A percentile compares a stretch with the other conserved stretches of the same genome.
Evolutionary conservation across 2,113 vertebrate species (phyloP).

Genomic region (Nothoprocta perdicaria): DNA sequence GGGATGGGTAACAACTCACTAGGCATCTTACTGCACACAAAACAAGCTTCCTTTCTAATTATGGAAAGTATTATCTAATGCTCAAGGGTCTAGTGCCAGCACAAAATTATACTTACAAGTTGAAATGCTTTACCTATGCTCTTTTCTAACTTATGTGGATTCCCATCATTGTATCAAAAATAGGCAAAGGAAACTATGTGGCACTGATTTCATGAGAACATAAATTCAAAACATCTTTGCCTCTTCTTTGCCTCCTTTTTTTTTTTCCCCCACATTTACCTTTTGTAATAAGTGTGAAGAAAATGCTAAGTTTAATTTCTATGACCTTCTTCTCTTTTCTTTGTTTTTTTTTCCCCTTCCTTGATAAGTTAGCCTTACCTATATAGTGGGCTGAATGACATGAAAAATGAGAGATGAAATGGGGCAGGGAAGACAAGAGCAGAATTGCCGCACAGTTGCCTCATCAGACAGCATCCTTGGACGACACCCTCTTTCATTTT

Average conservation of each 20-base stretch:
- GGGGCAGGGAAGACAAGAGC: rapidly evolving
- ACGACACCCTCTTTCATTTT: not conserved
- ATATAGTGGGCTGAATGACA: not conserved
- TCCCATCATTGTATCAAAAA: not conserved
- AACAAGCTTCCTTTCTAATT: conserved; percentile 20
- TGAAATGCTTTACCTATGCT: not conserved
- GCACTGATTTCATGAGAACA: not conserved
- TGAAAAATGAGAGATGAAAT: not conserved
- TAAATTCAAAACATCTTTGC: not conserved
- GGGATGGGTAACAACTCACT: not conserved
- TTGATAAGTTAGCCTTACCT: not conserved
- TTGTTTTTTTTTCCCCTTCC: not conserved
- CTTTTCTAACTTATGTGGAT: not conserved
- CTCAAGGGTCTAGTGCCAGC: not conserved
- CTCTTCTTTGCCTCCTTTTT: not conserved
- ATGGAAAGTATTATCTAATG: not conserved
- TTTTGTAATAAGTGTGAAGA: not conserved
- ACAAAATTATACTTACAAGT: not conserved
- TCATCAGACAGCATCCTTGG: not conserved
- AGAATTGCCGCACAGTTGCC: not conserved
- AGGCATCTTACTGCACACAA: not conserved
- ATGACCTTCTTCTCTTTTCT: not conserved
- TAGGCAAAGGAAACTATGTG: not conserved
- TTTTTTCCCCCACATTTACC: not conserved
- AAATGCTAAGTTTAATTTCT: not conserved